Conservation (phyloP, 2,797 vertebrate species). For the Tangara arthus region DNA sequence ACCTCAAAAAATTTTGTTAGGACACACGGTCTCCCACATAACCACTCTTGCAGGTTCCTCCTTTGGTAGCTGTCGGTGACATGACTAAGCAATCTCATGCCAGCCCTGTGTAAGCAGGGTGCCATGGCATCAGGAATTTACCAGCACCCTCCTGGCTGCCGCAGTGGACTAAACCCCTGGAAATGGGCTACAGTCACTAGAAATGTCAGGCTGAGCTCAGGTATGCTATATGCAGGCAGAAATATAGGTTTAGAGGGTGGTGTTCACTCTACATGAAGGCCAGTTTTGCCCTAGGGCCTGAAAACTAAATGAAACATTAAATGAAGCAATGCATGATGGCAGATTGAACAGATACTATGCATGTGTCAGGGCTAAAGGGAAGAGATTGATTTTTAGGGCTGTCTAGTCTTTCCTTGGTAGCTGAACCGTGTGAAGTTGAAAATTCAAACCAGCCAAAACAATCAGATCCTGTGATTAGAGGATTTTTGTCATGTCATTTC, state of each 20-base stretch:
- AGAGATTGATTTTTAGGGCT: background rate
- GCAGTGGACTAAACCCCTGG: background rate
- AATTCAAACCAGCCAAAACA: background rate
- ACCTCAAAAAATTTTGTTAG: background rate
- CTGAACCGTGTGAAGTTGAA: background rate
- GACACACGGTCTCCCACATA: background rate
- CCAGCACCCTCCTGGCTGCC: background rate
- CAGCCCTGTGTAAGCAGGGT: background rate
- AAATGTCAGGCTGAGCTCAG: background rate
- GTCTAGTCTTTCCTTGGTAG: background rate
- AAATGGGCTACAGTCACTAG: background rate
- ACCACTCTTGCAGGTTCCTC: background rate
- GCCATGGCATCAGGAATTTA: background rate
- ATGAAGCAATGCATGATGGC: background rate
- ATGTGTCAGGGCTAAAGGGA: background rate
- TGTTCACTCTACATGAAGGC: background rate
- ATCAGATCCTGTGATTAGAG: background rate
- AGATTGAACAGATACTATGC: background rate
- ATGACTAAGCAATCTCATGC: background rate
- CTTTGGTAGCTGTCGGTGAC: background rate
- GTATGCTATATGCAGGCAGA: background rate
- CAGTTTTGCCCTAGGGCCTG: background rate
- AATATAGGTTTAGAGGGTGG: background rate
- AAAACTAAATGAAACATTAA: background rate
- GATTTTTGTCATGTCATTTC: background rate